These are phyloP conservation scores for Rhyacophila brunnea DNA, from an alignment of 1,140 invertebrate genomes.

Conservation along the genomic window DNA sequence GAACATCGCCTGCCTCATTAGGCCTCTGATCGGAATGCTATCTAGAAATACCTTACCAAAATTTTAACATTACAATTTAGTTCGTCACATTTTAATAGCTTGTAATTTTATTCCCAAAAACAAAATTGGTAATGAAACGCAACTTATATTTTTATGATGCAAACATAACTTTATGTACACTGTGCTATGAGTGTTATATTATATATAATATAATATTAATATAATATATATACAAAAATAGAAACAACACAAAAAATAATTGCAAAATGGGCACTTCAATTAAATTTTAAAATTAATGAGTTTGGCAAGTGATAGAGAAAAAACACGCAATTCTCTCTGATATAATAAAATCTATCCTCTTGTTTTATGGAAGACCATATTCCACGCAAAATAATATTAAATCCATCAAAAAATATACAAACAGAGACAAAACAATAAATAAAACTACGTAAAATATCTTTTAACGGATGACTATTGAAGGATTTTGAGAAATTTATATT, in stretches of 20 bases:
- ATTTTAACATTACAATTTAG: constrained; percentile 6
- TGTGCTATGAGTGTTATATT: constrained; percentile 13
- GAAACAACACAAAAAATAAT: constrained; percentile 12
- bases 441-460: too few relatives aligned
- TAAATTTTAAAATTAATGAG: constrained; percentile 3
- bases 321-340: too few relatives aligned
- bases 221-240: constrained; percentile 13
- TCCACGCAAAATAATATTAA: too few relatives aligned
- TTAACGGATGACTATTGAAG: too few relatives aligned
- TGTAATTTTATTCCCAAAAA: neutral
- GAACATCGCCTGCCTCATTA: too few relatives aligned
- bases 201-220: constrained; percentile 4
- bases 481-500: too few relatives aligned
- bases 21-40: too few relatives aligned
- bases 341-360: too few relatives aligned
- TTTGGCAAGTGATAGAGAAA: constrained; percentile 11
- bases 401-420: too few relatives aligned
- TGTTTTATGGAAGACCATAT: too few relatives aligned
- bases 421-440: too few relatives aligned
- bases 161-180: constrained; percentile 31
- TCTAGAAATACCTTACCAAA: neutral
- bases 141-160: constrained; percentile 10
- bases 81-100: neutral
- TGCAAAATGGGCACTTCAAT: constrained; percentile 1
- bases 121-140: neutral